These are phyloP conservation scores for Corythoichthys intestinalis DNA, from an alignment of 2,113 vertebrate species.

Conservation along the genomic window DNA sequence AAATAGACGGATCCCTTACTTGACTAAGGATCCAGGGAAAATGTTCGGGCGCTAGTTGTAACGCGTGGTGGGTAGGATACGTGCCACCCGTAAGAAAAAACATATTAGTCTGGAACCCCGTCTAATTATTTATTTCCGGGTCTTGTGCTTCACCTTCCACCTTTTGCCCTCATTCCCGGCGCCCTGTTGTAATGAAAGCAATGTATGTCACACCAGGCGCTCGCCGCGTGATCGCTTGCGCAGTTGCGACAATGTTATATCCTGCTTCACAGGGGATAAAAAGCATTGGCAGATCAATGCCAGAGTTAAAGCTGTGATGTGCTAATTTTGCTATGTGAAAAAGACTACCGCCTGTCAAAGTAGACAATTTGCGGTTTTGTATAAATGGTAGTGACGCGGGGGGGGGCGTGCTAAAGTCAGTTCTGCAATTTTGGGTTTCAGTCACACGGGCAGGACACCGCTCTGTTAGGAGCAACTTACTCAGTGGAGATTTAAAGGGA, in stretches of 20 bases:
- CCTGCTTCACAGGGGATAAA: background rate
- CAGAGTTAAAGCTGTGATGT: slow-evolving; percentile 1
- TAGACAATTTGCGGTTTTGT: background rate
- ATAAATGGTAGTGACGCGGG: background rate
- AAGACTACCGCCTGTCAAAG: background rate
- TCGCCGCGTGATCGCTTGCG: background rate
- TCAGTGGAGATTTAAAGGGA: no score
- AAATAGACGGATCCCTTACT: no score
- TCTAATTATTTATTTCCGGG: no score
- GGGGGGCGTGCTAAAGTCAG: background rate
- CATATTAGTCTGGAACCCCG: no score
- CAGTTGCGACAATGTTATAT: background rate
- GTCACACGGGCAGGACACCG: background rate
- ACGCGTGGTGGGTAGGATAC: no score
- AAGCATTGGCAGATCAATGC: background rate
- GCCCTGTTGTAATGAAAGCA: background rate
- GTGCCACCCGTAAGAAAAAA: no score
- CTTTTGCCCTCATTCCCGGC: background rate
- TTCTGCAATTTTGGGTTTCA: background rate
- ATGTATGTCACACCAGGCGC: background rate
- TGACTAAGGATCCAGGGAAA: no score
- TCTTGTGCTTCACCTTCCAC: background rate
- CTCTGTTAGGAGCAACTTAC: background rate
- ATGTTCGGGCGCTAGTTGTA: no score
- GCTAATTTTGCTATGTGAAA: background rate